Evolutionary conservation across 2,113 vertebrate species (phyloP), one percentile per base, ranked within the genome.

Genomic region (Tachysurus fulvidraco): DNA sequence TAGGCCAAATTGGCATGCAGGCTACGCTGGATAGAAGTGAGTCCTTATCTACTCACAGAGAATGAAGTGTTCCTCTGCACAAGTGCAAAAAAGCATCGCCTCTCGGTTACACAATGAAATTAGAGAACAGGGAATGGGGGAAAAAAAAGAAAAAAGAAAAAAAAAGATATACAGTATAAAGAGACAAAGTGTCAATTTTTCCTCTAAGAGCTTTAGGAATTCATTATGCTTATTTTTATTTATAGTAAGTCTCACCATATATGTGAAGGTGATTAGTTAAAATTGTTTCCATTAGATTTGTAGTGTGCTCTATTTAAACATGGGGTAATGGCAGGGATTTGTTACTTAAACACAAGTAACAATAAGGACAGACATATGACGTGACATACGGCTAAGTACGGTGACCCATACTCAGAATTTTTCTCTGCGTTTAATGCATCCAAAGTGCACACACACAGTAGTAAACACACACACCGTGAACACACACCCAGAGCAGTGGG

Each of bases 21-120:
- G 71, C 74, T 64, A 64, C 28, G 28, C 25, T 64, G 84, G n/a
- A 30, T 62, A 46, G n/a, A 77, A 64, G 36, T 12, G 50, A 57
- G 84, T 54, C 17, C 74, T 85, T 52, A 79, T 65, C 84, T 85
- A 52, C 46, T 78, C 28, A 4, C 60, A 30, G 71, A 77, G 69
- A 73, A 28, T 41, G 46, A 81, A 74, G 83, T 60, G 71, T 21
- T 83, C 25, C 65, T 55, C 71, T 46, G 41, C 74, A 60, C n/a
- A 57, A 46, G 44, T 9, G 19, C 71, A 54, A 59, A 80, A 77
- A 81, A 79, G n/a, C 78, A 13, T 21, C 84, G 25, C 41, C n/a
- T 83, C 67, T 78, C 74, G 0, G 25, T 36, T 78, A 62, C 73
- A 71, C 55, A 64, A 69, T 62, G 44, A 77, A 78, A 65, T 23